Conservation (phyloP, 2,888 invertebrate species). For the Limenitis camilla region DNA sequence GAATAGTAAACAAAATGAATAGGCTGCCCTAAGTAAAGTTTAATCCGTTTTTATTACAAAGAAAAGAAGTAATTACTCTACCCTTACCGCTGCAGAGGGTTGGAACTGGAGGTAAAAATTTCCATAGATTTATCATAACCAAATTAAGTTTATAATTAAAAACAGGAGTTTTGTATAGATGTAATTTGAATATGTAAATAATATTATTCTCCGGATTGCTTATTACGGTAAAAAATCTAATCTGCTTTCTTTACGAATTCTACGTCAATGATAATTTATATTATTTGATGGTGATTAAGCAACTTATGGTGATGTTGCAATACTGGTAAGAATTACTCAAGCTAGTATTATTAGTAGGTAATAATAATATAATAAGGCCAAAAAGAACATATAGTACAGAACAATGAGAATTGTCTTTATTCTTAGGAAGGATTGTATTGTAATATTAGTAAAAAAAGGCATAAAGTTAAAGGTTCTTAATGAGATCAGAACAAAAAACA, state of each 20-base stretch:
- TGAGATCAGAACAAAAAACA: no score
- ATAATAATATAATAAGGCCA: no score
- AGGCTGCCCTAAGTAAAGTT: constrained; percentile 73
- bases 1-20: constrained; percentile 74
- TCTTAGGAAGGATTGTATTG: no score
- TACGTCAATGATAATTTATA: not conserved
- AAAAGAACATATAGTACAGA: no score
- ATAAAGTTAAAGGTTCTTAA: no score
- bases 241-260: constrained; percentile 27
- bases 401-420: no score
- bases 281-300: no score
- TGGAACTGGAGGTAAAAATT: constrained; percentile 70
- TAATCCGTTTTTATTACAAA: constrained; percentile 75
- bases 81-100: constrained; percentile 70
- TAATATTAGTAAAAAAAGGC: no score
- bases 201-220: constrained; percentile 49
- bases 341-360: no score
- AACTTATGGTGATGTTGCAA: no score
- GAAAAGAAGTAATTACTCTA: constrained; percentile 75
- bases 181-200: constrained; percentile 72
- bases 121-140: constrained; percentile 75
- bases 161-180: constrained; percentile 73
- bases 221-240: constrained; percentile 35
- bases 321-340: no score
- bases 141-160: constrained; percentile 76